Evolutionary conservation across 1,140 invertebrate genomes (phyloP).

Genomic region (Hyphantria cunea): DNA sequence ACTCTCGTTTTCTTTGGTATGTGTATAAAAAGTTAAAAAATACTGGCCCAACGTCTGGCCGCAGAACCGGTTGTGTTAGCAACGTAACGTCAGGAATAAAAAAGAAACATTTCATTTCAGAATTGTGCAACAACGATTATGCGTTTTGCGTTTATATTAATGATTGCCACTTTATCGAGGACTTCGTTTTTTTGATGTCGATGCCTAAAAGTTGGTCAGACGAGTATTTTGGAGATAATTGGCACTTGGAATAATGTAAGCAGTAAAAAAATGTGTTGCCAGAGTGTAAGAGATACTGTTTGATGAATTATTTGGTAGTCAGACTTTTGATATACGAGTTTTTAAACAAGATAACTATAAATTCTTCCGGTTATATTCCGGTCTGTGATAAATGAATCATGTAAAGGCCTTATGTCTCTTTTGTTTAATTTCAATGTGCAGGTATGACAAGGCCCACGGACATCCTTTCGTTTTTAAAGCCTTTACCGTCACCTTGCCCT

Average conservation of each 20-base stretch:
- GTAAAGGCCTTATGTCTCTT: slow-evolving; percentile 5
- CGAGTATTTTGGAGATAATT: background rate
- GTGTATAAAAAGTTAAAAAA: slow-evolving; percentile 44
- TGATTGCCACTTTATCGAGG: slow-evolving; percentile 13
- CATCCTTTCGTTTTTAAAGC: slow-evolving; percentile 30
- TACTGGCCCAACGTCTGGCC: slow-evolving; percentile 31
- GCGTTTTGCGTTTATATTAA: slow-evolving; percentile 28
- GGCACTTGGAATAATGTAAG: slow-evolving; percentile 1
- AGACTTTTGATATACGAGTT: background rate
- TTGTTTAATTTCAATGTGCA: slow-evolving; percentile 19
- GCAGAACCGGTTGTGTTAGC: slow-evolving; percentile 33
- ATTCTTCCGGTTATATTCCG: slow-evolving; percentile 3
- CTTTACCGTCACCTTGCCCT: slow-evolving; percentile 31
- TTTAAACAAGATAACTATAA: too few species aligned
- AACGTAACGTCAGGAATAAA: slow-evolving; percentile 32
- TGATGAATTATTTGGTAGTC: too few species aligned
- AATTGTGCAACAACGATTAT: slow-evolving; percentile 34
- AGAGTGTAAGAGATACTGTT: too few species aligned
- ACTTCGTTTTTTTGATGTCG: slow-evolving; percentile 13
- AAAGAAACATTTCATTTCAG: slow-evolving; percentile 29
- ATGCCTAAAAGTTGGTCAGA: background rate
- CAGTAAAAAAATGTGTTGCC: too few species aligned
- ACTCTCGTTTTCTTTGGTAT: slow-evolving; percentile 56
- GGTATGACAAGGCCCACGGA: slow-evolving; percentile 28
- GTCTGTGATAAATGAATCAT: slow-evolving; percentile 15